Evolutionary conservation across 2,797 vertebrate species (phyloP).

Genomic region (Lacerta viridis): DNA sequence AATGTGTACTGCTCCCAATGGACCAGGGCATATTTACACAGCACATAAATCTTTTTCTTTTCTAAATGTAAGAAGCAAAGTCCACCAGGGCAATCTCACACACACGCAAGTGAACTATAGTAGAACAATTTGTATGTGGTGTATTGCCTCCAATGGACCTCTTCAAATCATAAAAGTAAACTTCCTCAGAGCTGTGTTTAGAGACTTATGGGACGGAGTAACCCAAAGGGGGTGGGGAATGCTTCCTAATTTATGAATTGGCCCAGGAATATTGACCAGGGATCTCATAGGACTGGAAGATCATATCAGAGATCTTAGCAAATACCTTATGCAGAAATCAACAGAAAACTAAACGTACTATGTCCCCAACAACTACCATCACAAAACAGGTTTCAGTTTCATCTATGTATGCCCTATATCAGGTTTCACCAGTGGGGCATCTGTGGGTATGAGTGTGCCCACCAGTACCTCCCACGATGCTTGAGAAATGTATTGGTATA

Average conservation of each 20-base stretch:
- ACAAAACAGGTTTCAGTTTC: not conserved
- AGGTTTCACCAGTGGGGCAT: not conserved
- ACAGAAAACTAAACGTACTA: not conserved
- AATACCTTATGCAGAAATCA: not conserved
- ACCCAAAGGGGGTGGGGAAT: not conserved
- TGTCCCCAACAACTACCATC: not conserved
- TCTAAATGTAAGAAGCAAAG: constrained; percentile 8
- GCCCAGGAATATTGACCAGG: not conserved
- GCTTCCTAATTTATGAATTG: not conserved
- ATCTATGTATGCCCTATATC: not conserved
- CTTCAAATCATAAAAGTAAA: not conserved
- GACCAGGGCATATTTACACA: not conserved
- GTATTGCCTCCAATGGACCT: not conserved
- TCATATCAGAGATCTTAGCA: not conserved
- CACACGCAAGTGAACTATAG: not conserved
- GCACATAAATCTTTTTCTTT: constrained; percentile 42
- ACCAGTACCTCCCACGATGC: too few relatives aligned
- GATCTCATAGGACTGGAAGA: not conserved
- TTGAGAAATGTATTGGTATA: too few relatives aligned
- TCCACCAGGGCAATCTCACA: constrained; percentile 15
- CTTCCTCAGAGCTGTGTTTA: not conserved
- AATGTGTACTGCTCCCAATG: constrained; percentile 25
- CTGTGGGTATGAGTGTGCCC: too few relatives aligned
- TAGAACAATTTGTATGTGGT: not conserved
- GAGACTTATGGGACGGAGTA: not conserved